Percentiles rank a stretch among this genome's conserved stretches.
Evolutionary conservation across 2,113 vertebrate species (phyloP).

Genomic region (Ictalurus punctatus): DNA sequence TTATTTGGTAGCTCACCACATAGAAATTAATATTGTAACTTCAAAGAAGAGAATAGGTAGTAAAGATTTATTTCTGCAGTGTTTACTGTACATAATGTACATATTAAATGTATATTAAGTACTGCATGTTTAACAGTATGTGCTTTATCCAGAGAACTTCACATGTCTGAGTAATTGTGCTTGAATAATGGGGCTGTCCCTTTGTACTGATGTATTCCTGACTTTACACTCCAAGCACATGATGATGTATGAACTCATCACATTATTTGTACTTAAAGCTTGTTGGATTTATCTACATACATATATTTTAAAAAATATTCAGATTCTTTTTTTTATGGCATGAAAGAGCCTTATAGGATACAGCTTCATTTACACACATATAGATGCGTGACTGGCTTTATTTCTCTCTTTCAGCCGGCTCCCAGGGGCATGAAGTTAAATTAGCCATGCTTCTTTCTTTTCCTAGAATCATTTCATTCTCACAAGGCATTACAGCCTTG

Average conservation of each 20-base stretch:
- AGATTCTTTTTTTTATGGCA: background rate
- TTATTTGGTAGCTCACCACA: background rate
- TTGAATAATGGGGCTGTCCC: background rate
- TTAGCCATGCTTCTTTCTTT: conserved; percentile 53
- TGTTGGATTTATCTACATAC: background rate
- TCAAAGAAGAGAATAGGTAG: background rate
- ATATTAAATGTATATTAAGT: background rate
- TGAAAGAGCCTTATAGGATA: background rate
- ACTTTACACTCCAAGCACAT: background rate
- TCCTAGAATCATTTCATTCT: conserved; percentile 51
- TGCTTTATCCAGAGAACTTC: background rate
- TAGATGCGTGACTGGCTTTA: conserved; percentile 20
- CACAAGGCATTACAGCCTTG: conserved; percentile 32
- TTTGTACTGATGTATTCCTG: background rate
- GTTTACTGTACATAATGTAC: background rate
- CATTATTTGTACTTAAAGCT: background rate
- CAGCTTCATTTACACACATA: background rate
- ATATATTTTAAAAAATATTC: background rate
- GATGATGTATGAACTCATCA: background rate
- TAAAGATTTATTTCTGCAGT: background rate
- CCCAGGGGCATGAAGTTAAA: conserved; percentile 46
- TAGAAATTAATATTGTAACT: background rate
- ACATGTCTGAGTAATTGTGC: background rate
- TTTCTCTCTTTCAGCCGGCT: conserved; percentile 39
- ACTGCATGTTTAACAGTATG: background rate